Percentiles rank a stretch among this genome's conserved stretches.
Evolutionary conservation across 2,113 vertebrate genomes (phyloP).

Genomic region (Harpagus bidentatus): DNA sequence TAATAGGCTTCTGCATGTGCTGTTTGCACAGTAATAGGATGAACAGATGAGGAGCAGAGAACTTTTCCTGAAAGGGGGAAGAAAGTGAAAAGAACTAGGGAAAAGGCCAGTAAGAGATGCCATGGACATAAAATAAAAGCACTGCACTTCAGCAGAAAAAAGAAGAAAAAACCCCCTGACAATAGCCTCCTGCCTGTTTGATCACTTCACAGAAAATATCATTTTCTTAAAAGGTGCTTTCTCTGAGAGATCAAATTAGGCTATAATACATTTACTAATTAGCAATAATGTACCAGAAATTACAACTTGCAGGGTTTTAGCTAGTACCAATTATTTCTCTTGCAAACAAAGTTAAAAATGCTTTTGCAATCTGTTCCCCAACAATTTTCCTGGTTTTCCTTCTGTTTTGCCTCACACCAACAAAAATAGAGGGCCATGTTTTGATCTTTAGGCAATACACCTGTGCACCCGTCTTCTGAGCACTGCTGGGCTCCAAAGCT

Average conservation of each 20-base stretch:
- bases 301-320: background rate
- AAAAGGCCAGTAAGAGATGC: background rate
- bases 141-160: background rate
- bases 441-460: slow-evolving; percentile 22
- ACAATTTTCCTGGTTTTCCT: background rate
- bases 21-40: background rate
- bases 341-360: slow-evolving; percentile 19
- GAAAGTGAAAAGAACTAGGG: background rate
- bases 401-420: slow-evolving; percentile 9
- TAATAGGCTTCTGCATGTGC: background rate
- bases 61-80: background rate
- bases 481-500: background rate
- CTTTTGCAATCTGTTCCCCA: slow-evolving; percentile 23
- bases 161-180: accelerated
- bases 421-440: background rate
- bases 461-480: background rate
- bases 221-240: background rate
- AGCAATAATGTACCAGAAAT: slow-evolving; percentile 2
- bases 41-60: background rate
- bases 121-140: accelerated
- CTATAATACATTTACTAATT: slow-evolving; percentile 2
- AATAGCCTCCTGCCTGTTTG: background rate
- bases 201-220: background rate
- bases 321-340: background rate
- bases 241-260: background rate